Base-by-base conservation (phyloP, 2,888 invertebrate genomes). In the Folsomia manolachei region DNA sequence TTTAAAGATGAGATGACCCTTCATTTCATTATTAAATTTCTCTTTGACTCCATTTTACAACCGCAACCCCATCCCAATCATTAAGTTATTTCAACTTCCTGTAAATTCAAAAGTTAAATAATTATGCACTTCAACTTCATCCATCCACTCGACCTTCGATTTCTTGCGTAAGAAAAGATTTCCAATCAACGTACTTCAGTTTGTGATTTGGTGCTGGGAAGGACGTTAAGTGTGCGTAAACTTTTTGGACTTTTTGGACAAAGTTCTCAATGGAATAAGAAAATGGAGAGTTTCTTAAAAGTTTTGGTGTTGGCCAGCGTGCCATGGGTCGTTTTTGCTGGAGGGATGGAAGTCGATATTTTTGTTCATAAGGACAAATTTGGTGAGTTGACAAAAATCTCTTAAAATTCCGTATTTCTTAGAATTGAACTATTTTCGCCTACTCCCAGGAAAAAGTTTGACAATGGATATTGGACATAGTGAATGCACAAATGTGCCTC, bases 311-410 rank as follows among this genome's bases (percentile, higher is more conserved):
- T 39, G 39, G 39, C 39, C 7, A 39, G 39, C 39, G 39, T 39
- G 39, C 39, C 39, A 39, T 39, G 39, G 39, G 14, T 9, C 14
- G 39, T 39, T 39, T 14, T 39, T 65, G 21, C 24, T 7, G 71
- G 69, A 21, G n/a, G n/a, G n/a, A 77, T 77, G 77, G 63, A 70
- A 23, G 75, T 77, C 21, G 77, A 77, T 53, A 26, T 77, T 19
- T 77, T 68, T 69, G 75, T 72, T 39, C 77, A 77, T 65, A 77
- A 77, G 73, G 77, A 77, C 24, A 77, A 73, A 64, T 77, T 73
- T 62, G 77, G 76, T 76, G 71, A 69, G 69, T 23, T 66, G 60
- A 25, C 23, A 21, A 39, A 27, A 23, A 39, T 39, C 4, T 39
- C 39, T 4, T 39, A 39, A n/a, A n/a, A n/a, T n/a, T n/a, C n/a